Evolutionary conservation across 1,140 invertebrate species (phyloP).

Genomic region (Thaumetopoea pityocampa): DNA sequence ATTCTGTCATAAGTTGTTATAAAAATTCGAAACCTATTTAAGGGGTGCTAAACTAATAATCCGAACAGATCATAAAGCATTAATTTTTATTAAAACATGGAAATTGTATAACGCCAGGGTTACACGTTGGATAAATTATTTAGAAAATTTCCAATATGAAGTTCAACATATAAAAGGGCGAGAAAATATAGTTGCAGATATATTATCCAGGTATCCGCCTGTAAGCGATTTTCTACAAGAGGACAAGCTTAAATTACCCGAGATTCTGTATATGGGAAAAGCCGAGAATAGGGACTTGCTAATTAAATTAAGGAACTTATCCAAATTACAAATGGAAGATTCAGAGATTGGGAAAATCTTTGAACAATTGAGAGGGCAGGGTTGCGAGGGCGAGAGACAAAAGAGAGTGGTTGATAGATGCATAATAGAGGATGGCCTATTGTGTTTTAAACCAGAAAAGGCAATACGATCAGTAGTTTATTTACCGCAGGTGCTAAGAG

Average conservation of each 20-base stretch:
- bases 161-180: slow-evolving; percentile 44
- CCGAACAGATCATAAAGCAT: slow-evolving; percentile 65
- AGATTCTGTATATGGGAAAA: slow-evolving; percentile 12
- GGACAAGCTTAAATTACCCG: slow-evolving; percentile 9
- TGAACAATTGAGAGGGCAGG: neutral
- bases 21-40: slow-evolving; percentile 38
- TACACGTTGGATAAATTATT: slow-evolving; percentile 51
- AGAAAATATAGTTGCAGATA: slow-evolving; percentile 34
- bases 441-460: neutral
- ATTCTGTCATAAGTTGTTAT: slow-evolving; percentile 39
- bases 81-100: slow-evolving; percentile 57
- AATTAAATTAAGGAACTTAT: slow-evolving; percentile 3
- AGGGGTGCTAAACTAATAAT: slow-evolving; percentile 33
- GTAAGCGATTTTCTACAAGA: slow-evolving; percentile 22
- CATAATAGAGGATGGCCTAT: neutral
- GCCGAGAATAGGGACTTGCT: slow-evolving; percentile 9
- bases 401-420: neutral
- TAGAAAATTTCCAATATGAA: slow-evolving; percentile 58
- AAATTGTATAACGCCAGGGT: slow-evolving; percentile 52
- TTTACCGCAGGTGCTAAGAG: slow-evolving; percentile 11
- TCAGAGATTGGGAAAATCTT: neutral
- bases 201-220: slow-evolving; percentile 31
- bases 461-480: slow-evolving; percentile 5
- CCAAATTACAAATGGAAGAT: neutral
- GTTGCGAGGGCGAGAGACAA: neutral